Evolutionary conservation across 2,797 vertebrate genomes (phyloP), one percentile per base, ranked within the genome.

Genomic region (Gila robusta): DNA sequence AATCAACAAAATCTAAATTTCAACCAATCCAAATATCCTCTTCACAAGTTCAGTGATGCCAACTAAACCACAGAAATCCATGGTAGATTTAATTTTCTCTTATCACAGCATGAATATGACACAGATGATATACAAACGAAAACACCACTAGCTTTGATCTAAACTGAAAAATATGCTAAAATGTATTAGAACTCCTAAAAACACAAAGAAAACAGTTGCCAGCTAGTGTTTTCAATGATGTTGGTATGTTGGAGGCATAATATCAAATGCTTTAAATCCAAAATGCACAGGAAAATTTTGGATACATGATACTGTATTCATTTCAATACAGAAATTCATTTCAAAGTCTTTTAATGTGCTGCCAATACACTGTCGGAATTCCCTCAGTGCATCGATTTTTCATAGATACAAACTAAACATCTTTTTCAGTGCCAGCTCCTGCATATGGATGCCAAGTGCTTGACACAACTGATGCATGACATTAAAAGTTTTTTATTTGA

Each of bases 401-500:
- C 37, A 71, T 88, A 76, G 52, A 79, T 71, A 76, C 41, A 67
- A 85, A 77, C 83, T 85, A 64, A 84, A 86, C 21, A 12, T 71
- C 7, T 52, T 66, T 73, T 84, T 83, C 54, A 82, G 32, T 73
- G 56, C 69, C 69, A 88, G 87, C 56, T 72, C 49, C 67, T 86
- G 44, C 67, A 35, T 73, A 54, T 49, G n/a, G 59, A 66, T 86
- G 78, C 82, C 87, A 64, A 77, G 56, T 79, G 52, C 32, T 67
- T n/a, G 17, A 70, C 79, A 62, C 84, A 82, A 70, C 70, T 52
- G 66, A 74, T 62, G 76, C 77, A 37, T 64, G 71, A 83, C 87
- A 81, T 87, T 87, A 83, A 82, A 89, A 66, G 17, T 19, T 73
- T 73, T 85, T 85, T 88, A 87, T 79, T 87, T 81, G 69, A 87